Evolutionary conservation across 2,797 vertebrate species (phyloP), one percentile per base, ranked within the genome.

Genomic region (Coreius guichenoti): DNA sequence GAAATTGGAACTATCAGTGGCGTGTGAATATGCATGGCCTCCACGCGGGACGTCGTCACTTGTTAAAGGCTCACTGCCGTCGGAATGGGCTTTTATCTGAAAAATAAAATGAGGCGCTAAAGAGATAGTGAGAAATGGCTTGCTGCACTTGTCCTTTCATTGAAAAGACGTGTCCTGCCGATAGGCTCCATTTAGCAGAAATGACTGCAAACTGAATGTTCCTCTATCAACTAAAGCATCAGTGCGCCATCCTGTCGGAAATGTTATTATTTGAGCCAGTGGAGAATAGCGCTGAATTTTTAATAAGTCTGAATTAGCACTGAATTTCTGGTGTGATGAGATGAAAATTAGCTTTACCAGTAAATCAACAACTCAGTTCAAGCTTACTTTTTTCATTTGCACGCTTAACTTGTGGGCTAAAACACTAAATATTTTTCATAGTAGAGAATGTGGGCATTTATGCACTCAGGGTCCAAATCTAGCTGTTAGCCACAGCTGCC

Each of bases 41-140:
- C 76, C 5, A 29, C 8, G 33, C 21, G 12, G 63, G 79, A 68
- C 7, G 43, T 13, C 29, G 17, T 76, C 70, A 4, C 78, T 84
- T 58, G 61, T 76, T 81, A 81, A 69, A 76, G 61, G 29, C 51
- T 68, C 29, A 1, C 39, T 33, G 84, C 67, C 6, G 26, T 51
- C 16, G 9, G 26, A 81, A 81, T 78, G 26, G 33, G 58, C 65
- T 67, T 85, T 73, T 70, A 82, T 87, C 54, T 82, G 47, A 43
- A 45, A 69, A 56, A 58, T 26, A n/a, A 68, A 78, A 78, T 11
- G 65, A 81, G 81, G 82, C 69, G 56, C 72, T 69, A 54, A 74
- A 81, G 65, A 78, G 80, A 69, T 72, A 63, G 79, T 81, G 79
- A 87, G 65, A 51, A 82, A 87, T 80, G 33, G 82, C 82, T 84